Percentiles rank a stretch among this genome's conserved stretches.
These are phyloP conservation scores for Paracanthobrama guichenoti DNA, from an alignment of 2,113 vertebrate species.

Conservation along the genomic window DNA sequence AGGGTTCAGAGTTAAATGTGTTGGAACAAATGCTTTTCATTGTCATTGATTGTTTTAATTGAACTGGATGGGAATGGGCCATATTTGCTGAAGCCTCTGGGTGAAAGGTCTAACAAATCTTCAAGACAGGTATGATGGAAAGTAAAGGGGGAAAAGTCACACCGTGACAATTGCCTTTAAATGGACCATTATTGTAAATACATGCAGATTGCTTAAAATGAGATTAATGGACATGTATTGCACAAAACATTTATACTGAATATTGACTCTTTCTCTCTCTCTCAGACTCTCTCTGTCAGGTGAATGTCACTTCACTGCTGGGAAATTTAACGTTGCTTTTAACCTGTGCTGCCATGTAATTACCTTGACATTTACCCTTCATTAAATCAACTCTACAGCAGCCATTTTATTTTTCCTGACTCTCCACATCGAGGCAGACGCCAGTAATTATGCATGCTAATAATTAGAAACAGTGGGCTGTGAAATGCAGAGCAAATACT, in stretches of 20 bases:
- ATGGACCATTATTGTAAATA: constrained; percentile 67
- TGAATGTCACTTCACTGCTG: constrained; percentile 76
- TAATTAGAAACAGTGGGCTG: constrained; percentile 55
- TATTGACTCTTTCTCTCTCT: constrained; percentile 49
- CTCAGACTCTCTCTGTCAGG: constrained; percentile 57
- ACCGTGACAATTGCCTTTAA: constrained; percentile 66
- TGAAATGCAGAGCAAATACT: constrained; percentile 44
- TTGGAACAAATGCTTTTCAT: constrained; percentile 44
- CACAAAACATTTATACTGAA: constrained; percentile 68
- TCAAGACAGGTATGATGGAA: constrained; percentile 31
- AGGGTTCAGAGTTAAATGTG: constrained; percentile 44
- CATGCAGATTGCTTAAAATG: constrained; percentile 58
- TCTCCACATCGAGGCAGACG: constrained; percentile 70
- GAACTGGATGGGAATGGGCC: constrained; percentile 30
- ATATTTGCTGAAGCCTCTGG: not conserved
- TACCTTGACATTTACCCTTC: constrained; percentile 84
- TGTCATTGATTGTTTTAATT: constrained; percentile 44
- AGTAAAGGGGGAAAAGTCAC: constrained; percentile 34
- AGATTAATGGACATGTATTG: constrained; percentile 59
- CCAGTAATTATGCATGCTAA: constrained; percentile 75
- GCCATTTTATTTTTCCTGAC: constrained; percentile 74
- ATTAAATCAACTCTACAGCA: constrained; percentile 80
- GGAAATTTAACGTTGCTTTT: constrained; percentile 83
- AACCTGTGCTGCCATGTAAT: constrained; percentile 78
- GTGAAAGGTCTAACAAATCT: constrained; percentile 32